Conservation (phyloP, 2,797 vertebrate genomes). For the Poliocrania exsul region DNA sequence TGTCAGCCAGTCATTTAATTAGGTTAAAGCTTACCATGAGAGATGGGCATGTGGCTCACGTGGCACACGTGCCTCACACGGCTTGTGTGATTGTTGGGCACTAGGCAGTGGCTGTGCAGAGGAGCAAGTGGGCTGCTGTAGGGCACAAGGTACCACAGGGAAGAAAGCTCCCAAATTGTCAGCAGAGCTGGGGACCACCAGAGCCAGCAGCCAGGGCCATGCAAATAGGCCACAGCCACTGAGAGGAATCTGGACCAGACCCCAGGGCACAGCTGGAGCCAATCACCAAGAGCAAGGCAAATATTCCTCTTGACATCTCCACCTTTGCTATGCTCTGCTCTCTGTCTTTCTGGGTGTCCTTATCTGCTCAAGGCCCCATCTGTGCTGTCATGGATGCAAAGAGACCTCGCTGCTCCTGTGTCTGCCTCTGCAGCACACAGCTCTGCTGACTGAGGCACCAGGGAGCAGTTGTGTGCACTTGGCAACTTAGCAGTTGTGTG, state of each 20-base stretch:
- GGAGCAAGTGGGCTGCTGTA: neutral
- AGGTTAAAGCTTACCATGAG: neutral
- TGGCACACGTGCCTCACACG: accelerated
- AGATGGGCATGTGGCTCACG: accelerated
- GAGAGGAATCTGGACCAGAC: neutral
- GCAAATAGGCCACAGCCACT: neutral
- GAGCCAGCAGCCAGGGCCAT: neutral
- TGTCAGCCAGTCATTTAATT: neutral
- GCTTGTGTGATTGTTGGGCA: accelerated
- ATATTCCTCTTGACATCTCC: neutral
- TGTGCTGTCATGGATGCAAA: neutral
- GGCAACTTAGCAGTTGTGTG: no score
- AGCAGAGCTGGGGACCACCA: neutral
- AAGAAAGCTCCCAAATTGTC: neutral
- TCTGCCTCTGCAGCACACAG: neutral
- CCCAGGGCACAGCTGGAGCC: accelerated
- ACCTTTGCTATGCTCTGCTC: neutral
- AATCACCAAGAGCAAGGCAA: neutral
- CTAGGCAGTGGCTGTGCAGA: neutral
- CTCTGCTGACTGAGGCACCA: neutral
- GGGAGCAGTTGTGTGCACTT: neutral
- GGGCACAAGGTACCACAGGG: accelerated
- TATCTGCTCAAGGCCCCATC: neutral
- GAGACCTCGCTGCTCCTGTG: neutral
- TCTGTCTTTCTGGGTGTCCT: neutral